Evolutionary conservation across 2,888 invertebrate genomes (phyloP), one percentile per base, ranked within the genome.

Genomic region (Phytoseiulus persimilis): DNA sequence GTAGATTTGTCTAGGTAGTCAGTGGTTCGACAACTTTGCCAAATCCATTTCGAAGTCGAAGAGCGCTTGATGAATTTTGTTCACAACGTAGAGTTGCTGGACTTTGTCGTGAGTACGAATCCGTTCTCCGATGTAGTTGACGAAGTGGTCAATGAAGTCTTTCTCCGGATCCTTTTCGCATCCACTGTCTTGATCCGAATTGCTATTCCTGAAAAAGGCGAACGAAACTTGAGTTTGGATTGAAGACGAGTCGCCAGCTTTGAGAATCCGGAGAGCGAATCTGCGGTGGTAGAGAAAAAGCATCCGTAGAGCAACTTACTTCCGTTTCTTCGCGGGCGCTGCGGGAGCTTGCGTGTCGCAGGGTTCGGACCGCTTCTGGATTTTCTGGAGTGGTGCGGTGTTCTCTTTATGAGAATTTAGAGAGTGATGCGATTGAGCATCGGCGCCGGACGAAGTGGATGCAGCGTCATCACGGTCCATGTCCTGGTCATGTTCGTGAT

Each of bases 61-160:
- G 28, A 87, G 87, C 31, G 87, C 87, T 32, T 87, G 87, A 45
- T 87, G 87, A 23, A 87, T 87, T 87, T 87, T 87, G 87, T 87
- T 87, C 33, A 87, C 87, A 32, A 87, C 87, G 31, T 87, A 87
- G n/a, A 87, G 45, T 45, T 87, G 87, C 31, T 87, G 87, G 23
- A 87, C 87, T 45, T 87, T 87, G 33, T 87, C 87, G 39, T 87
- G 87, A 33, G 87, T 87, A n/a, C 87, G 87, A n/a, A 87, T 87
- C 32, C 87, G 87, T n/a, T 45, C 87, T 23, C 87, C 87, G 45
- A 87, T 87, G 32, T 87, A 87, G n/a, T 87, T 87, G 32, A 87
- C 87, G n/a, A 87, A 87, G 32, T 87, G 87, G 11, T 87, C 87
- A 39, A 87, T 87, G 87, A 87, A 87, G 23, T 87, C 87, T 32